Percentiles rank a stretch among this genome's conserved stretches.
Evolutionary conservation across 2,888 invertebrate species (phyloP).

Genomic region (Frankliniella fusca): DNA sequence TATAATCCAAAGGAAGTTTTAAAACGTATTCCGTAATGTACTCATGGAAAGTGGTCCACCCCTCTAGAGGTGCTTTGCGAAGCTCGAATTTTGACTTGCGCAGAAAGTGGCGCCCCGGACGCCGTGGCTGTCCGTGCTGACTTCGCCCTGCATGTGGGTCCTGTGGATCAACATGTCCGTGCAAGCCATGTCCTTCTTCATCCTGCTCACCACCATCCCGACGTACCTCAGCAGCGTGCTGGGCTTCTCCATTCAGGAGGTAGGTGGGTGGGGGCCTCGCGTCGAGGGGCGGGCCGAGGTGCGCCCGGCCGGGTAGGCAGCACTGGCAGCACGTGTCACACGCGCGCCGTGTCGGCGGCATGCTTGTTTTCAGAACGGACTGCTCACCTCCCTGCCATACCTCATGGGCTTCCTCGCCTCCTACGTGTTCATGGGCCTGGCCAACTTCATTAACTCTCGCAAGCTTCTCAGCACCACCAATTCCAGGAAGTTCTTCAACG

Average conservation of each 20-base stretch:
- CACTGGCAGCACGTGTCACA: neutral
- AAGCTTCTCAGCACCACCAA: constrained; percentile 10
- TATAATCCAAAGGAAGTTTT: too few species aligned
- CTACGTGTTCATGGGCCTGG: neutral
- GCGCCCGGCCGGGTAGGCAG: neutral
- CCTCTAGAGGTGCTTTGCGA: too few species aligned
- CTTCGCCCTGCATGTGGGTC: neutral
- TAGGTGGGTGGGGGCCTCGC: neutral
- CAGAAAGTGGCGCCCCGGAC: neutral
- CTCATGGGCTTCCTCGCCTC: neutral
- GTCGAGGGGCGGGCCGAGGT: too few species aligned
- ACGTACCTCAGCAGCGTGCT: constrained; percentile 4
- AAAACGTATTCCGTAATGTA: too few species aligned
- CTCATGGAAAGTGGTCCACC: too few species aligned
- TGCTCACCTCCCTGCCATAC: constrained; percentile 1
- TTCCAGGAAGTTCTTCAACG: constrained; percentile 5
- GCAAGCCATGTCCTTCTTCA: neutral
- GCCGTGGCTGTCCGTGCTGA: neutral
- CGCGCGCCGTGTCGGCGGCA: neutral
- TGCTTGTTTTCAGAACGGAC: neutral
- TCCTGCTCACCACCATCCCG: neutral
- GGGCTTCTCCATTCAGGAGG: neutral
- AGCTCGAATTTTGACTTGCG: too few species aligned
- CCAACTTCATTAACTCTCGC: neutral
- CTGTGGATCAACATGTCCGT: neutral